Conservation (phyloP, 2,888 invertebrate species). For the Cerastis leucographa region DNA sequence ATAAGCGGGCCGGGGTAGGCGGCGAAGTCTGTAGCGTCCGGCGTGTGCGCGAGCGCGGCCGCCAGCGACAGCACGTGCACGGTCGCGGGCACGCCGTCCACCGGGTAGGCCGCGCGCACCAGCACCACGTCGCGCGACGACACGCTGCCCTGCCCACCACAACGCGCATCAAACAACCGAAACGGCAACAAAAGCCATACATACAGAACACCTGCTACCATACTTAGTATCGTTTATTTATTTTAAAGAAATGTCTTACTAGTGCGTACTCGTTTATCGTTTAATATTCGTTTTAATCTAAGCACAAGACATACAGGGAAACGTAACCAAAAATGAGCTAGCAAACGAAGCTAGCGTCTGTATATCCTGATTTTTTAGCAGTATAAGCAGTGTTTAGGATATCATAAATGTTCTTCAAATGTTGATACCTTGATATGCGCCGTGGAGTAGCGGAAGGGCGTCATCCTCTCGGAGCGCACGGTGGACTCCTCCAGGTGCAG, state of each 20-base stretch:
- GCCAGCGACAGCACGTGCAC: conserved; percentile 94
- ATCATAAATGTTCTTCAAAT: no score
- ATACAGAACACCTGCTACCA: neutral
- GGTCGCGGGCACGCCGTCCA: conserved; percentile 94
- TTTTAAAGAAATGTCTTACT: neutral
- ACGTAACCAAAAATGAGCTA: no score
- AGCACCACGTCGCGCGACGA: conserved; percentile 91
- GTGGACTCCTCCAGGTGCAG: conserved; percentile 90
- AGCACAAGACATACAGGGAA: neutral
- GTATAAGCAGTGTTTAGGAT: neutral
- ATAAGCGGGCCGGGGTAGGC: conserved; percentile 95
- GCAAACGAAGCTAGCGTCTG: neutral
- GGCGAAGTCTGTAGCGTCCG: conserved; percentile 92
- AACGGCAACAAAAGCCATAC: neutral
- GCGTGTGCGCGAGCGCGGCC: conserved; percentile 89
- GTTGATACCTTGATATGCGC: conserved; percentile 93
- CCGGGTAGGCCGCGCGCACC: conserved; percentile 94
- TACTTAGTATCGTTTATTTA: neutral
- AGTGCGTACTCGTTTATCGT: neutral
- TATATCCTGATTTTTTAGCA: neutral
- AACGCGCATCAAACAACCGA: neutral
- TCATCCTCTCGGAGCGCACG: conserved; percentile 93
- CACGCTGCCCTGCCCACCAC: conserved; percentile 77
- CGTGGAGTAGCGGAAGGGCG: conserved; percentile 95
- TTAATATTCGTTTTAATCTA: neutral